Percentiles rank a stretch among this genome's conserved stretches.
These are phyloP conservation scores for Marasmarcha lunaedactyla DNA, from an alignment of 2,888 invertebrate species.

Conservation along the genomic window DNA sequence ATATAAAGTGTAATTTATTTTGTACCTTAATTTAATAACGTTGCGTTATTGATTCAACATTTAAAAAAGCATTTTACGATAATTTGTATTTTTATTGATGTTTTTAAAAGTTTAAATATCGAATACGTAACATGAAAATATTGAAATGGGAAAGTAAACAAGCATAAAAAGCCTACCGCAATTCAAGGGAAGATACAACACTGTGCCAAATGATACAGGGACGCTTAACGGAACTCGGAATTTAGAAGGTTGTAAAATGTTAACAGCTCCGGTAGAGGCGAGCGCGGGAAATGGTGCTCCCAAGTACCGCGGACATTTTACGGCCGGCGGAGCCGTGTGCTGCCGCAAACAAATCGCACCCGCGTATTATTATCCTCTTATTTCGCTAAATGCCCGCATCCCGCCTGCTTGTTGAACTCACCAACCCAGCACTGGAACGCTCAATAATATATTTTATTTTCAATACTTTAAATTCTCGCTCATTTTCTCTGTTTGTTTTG, in stretches of 20 bases:
- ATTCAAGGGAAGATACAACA: too few relatives aligned
- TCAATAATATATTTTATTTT: slow-evolving; percentile 11
- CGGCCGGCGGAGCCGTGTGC: slow-evolving; percentile 17
- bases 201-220: too few relatives aligned
- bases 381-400: slow-evolving; percentile 25
- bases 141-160: too few relatives aligned
- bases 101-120: too few relatives aligned
- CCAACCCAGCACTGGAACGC: slow-evolving; percentile 13
- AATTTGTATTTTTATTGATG: too few relatives aligned
- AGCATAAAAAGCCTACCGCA: too few relatives aligned
- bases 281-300: not conserved
- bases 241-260: slow-evolving; percentile 39
- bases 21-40: too few relatives aligned
- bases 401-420: slow-evolving; percentile 22
- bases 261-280: slow-evolving; percentile 25
- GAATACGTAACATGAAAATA: too few relatives aligned
- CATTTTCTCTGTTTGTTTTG: not conserved
- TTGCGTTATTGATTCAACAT: too few relatives aligned
- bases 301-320: not conserved
- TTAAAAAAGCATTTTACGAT: too few relatives aligned
- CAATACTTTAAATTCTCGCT: slow-evolving; percentile 1
- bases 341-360: slow-evolving; percentile 26
- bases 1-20: too few relatives aligned
- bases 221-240: slow-evolving; percentile 15
- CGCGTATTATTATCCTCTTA: slow-evolving; percentile 33